These are phyloP conservation scores for Tetanocera ferruginea DNA, from an alignment of 2,888 invertebrate species.

Conservation along the genomic window DNA sequence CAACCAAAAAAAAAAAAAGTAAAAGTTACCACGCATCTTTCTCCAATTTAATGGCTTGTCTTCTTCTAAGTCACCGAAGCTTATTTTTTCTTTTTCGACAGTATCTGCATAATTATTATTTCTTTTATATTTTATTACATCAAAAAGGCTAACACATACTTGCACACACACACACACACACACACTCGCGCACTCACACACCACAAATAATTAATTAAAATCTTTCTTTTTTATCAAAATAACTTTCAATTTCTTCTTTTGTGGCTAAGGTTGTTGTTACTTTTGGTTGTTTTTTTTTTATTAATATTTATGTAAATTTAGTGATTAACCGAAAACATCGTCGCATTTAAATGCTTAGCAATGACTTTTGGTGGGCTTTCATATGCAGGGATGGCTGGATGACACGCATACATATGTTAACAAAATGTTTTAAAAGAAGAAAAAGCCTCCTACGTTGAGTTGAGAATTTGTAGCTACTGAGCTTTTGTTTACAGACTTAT, in stretches of 20 bases:
- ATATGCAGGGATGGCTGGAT: too few relatives aligned
- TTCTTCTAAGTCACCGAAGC: constrained; percentile 15
- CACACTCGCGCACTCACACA: not conserved
- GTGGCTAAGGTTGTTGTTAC: not conserved
- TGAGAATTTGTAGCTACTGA: too few relatives aligned
- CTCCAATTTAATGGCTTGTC: constrained; percentile 25
- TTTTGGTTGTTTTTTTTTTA: too few relatives aligned
- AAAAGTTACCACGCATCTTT: constrained; percentile 53
- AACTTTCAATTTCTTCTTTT: constrained; percentile 25
- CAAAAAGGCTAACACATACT: not conserved
- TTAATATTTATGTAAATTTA: too few relatives aligned
- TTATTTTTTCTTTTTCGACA: not conserved
- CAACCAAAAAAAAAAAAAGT: constrained; percentile 42
- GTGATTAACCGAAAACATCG: too few relatives aligned
- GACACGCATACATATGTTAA: too few relatives aligned
- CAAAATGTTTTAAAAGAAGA: too few relatives aligned
- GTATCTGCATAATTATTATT: not conserved
- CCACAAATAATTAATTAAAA: not conserved
- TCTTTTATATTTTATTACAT: not conserved
- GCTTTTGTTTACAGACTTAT: too few relatives aligned
- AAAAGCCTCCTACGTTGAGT: too few relatives aligned
- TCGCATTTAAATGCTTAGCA: too few relatives aligned
- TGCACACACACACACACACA: not conserved
- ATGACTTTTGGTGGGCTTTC: too few relatives aligned
- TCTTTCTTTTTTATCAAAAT: constrained; percentile 1